Evolutionary conservation across 2,797 vertebrate genomes (phyloP), one percentile per base, ranked within the genome.

Genomic region (Pristis pectinata): DNA sequence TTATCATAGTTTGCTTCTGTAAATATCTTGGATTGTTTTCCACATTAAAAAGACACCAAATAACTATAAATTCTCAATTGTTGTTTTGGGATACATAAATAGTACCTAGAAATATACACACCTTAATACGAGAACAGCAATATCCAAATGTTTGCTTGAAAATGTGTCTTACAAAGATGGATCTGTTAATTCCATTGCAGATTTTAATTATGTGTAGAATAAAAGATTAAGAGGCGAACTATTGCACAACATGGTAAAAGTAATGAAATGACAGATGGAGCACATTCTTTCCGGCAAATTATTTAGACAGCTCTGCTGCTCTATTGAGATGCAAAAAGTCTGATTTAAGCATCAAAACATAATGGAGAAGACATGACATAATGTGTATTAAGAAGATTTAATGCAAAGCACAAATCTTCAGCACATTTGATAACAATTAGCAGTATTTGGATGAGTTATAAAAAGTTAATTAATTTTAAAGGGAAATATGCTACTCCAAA

Each of bases 201-300:
- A 67, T 67, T 91, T 41, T 67, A 64, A 91, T n/a, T 19, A 67
- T n/a, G 61, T 64, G 0, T 24, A 22, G 61, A 41, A 41, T 67
- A 91, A 89, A 89, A 89, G 34, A 37, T 37, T 67, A 6, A 37
- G 59, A 91, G 9, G n/a, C 5, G 10, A 37, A 91, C n/a, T 91
- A 67, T 91, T 67, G 24, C n/a, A 67, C 7, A 91, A 64, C 87
- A 67, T 19, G 3, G 87, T 91, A 41, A 91, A 91, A 91, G 22
- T 67, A 91, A 91, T 91, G 87, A 67, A 91, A 91, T 37, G 87
- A 91, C 87, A 91, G 87, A 91, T 67, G 59, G 87, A 91, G 11
- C 61, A 91, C 7, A 91, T 67, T 91, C 87, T 67, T 91, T 8
- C 87, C 91, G 87, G 87, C 59, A 91, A 91, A 91, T 91, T 67